phyloP scores from a whole-genome alignment of 2,113 vertebrate species.

The Globicephala melas region DNA sequence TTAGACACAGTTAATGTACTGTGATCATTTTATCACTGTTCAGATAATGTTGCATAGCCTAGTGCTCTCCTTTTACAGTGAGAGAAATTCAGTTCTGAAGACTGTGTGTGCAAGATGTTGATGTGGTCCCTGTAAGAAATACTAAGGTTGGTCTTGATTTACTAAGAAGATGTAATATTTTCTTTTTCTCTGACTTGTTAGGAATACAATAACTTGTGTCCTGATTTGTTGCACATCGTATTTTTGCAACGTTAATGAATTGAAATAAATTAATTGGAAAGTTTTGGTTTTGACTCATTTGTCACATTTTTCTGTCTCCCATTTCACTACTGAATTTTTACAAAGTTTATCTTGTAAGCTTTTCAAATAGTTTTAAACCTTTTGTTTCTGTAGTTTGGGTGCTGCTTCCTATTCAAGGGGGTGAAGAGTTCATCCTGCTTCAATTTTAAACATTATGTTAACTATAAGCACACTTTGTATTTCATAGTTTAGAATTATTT shows the following conservation, averaged over 20 bases:
- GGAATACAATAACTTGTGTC: constrained; percentile 48
- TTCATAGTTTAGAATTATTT: constrained; percentile 1
- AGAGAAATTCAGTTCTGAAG: constrained; percentile 30
- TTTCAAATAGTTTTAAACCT: background rate
- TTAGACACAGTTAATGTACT: constrained; percentile 39
- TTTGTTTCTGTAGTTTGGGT: background rate
- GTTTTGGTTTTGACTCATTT: constrained; percentile 51
- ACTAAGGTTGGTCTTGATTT: background rate
- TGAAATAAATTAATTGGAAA: constrained; percentile 74
- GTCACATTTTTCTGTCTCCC: background rate
- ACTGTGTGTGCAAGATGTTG: background rate
- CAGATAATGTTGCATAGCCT: background rate
- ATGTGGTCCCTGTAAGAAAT: constrained; percentile 39
- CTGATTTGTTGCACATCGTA: constrained; percentile 55
- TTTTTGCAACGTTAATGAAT: constrained; percentile 62
- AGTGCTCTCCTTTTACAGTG: constrained; percentile 35
- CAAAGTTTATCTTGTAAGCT: background rate
- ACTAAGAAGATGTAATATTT: constrained; percentile 28
- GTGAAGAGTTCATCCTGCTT: background rate
- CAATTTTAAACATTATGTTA: background rate
- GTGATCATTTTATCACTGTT: constrained; percentile 6
- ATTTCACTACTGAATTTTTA: background rate
- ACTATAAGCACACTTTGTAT: background rate
- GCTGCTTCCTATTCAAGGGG: background rate
- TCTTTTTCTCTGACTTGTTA: constrained; percentile 47